A percentile compares a stretch with the other conserved stretches of the same genome.
These are phyloP conservation scores for Urocitellus parryii DNA, from an alignment of 2,113 vertebrate genomes.

Conservation along the genomic window DNA sequence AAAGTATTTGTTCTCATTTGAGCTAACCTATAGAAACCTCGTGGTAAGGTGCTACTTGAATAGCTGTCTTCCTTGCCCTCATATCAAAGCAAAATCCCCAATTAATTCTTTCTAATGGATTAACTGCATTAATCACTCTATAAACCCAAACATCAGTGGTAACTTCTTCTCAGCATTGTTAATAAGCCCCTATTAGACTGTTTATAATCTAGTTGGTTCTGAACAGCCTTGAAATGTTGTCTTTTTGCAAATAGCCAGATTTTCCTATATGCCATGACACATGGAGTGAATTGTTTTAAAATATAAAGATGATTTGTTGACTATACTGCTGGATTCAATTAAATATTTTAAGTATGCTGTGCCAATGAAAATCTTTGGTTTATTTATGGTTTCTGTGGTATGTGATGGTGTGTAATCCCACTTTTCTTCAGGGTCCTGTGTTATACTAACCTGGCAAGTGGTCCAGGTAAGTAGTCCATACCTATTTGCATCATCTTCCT, in stretches of 20 bases:
- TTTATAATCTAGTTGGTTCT: not conserved
- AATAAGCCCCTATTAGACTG: not conserved
- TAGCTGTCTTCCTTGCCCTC: not conserved
- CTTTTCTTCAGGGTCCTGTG: not conserved
- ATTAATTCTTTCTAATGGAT: not conserved
- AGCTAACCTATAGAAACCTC: not conserved
- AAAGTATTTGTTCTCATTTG: not conserved
- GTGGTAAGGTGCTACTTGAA: not conserved
- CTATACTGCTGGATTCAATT: conserved; percentile 52
- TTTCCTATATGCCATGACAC: conserved; percentile 20
- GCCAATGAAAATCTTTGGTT: conserved; percentile 64
- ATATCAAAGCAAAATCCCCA: not conserved
- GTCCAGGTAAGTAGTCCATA: not conserved
- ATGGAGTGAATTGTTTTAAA: conserved; percentile 47
- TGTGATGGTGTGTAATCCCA: not conserved
- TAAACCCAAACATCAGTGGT: conserved; percentile 46
- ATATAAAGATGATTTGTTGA: conserved; percentile 56
- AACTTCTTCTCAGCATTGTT: conserved; percentile 34
- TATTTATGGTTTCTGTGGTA: conserved; percentile 50
- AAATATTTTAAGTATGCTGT: conserved; percentile 48
- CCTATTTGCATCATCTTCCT: conserved; percentile 36
- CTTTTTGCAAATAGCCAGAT: conserved; percentile 49
- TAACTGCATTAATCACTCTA: conserved; percentile 27
- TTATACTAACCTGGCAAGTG: not conserved
- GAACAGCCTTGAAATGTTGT: conserved; percentile 39